Base-by-base conservation (phyloP, 2,113 vertebrate genomes). In the Ancistrus triradiatus region DNA sequence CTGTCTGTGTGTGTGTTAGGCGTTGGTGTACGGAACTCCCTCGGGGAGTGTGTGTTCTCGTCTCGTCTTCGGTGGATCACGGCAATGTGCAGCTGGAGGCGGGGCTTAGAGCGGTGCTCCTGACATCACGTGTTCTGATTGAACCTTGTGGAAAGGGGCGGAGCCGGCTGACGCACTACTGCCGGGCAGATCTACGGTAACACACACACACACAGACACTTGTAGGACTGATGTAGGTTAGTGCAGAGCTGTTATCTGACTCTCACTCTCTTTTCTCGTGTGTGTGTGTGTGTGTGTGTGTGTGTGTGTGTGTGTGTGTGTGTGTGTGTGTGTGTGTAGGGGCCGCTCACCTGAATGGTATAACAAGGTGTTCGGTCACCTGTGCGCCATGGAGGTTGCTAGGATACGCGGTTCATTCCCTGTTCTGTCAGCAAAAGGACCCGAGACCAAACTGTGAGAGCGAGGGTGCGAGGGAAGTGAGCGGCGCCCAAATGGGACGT, bases 281-380 rank as follows among this genome's bases (percentile, higher is more conserved):
- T 17, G 3, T 55, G 15, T 47, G 9, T 55, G 33, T 19, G 7
- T 67, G n/a, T n/a, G n/a, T n/a, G n/a, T n/a, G n/a, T n/a, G n/a
- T n/a, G n/a, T n/a, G n/a, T n/a, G n/a, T n/a, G n/a, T n/a, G n/a
- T n/a, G n/a, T n/a, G n/a, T n/a, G n/a, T n/a, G n/a, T n/a, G n/a
- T n/a, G n/a, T n/a, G 1, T 38, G 1, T 17, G 3, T 55, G 15
- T 47, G 9, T 55, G 33, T 19, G 7, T 67, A 93, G 92, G 75
- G 92, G 92, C 22, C 88, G 90, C n/a, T 91, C 91, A 78, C 91
- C 90, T 0, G 92, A 93, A 62, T 94, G 91, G 91, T 94, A 94
- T 81, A 91, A 87, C 78, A 92, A 90, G 62, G 88, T 91, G 40
- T 94, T 90, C 10, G 90, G 91, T 9, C 90, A 92, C 64, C 83